Conservation (phyloP, 1,140 invertebrate species). For the Psix sp. region DNA sequence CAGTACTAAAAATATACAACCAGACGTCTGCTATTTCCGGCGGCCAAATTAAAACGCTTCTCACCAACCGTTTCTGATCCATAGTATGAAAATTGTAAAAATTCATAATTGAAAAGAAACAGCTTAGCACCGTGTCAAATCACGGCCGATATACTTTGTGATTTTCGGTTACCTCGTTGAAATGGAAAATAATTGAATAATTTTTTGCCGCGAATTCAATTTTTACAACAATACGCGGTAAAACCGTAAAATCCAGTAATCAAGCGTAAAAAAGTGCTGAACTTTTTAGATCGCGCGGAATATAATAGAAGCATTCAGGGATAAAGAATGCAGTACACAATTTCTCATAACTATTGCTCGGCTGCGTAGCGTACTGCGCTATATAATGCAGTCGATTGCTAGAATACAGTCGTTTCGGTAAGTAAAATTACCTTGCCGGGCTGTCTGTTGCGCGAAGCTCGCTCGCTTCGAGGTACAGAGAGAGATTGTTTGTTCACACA, state of each 20-base stretch:
- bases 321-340: background rate
- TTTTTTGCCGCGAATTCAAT: no score
- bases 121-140: no score
- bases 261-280: constrained; percentile 11
- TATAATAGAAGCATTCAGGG: constrained; percentile 9
- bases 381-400: constrained; percentile 41
- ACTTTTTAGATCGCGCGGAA: constrained; percentile 29
- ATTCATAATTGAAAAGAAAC: no score
- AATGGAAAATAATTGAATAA: no score
- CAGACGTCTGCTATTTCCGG: no score
- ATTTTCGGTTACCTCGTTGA: no score
- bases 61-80: no score
- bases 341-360: constrained; percentile 17
- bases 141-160: no score
- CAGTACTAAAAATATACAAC: no score
- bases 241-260: constrained; percentile 9
- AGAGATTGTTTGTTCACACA: constrained; percentile 48
- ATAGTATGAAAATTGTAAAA: no score
- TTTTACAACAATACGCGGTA: no score
- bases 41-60: no score
- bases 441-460: constrained; percentile 14
- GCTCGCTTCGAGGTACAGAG: background rate
- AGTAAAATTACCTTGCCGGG: constrained; percentile 39
- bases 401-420: constrained; percentile 35
- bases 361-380: constrained; percentile 11